A percentile compares a stretch with the other conserved stretches of the same genome.
phyloP scores from a whole-genome alignment of 2,888 invertebrate species.

The Anarsia innoxiella region DNA sequence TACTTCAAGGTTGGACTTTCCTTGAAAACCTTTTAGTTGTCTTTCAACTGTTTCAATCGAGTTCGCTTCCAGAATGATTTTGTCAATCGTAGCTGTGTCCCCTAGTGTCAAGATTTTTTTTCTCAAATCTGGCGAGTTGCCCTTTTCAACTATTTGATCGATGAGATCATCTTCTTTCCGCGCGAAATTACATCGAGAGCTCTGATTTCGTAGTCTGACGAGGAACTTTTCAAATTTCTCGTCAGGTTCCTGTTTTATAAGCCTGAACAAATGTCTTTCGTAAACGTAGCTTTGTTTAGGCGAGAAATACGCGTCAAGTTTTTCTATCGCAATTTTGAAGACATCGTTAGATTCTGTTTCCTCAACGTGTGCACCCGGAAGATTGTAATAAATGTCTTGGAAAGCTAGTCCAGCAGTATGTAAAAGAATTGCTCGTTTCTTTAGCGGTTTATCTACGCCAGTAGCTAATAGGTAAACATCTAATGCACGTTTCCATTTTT shows the following conservation, averaged over 20 bases:
- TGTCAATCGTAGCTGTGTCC: slow-evolving; percentile 16
- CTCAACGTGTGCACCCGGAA: slow-evolving; percentile 7
- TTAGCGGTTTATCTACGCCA: not conserved
- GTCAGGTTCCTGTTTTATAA: too few species aligned
- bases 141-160: slow-evolving; percentile 18
- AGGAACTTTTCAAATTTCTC: too few species aligned
- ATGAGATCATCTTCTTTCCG: slow-evolving; percentile 12
- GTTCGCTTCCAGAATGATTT: slow-evolving; percentile 21
- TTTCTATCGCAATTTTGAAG: too few species aligned
- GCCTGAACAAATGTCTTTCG: slow-evolving; percentile 3
- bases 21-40: slow-evolving; percentile 4
- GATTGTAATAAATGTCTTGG: too few species aligned
- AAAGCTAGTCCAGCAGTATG: slow-evolving; percentile 10
- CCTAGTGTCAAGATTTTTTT: slow-evolving; percentile 19
- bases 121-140: slow-evolving; percentile 11
- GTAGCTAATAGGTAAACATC: slow-evolving; percentile 2
- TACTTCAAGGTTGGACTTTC: not conserved
- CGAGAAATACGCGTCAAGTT: too few species aligned
- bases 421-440: slow-evolving; percentile 3
- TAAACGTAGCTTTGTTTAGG: slow-evolving; percentile 2
- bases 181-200: slow-evolving; percentile 15
- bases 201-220: slow-evolving; percentile 18
- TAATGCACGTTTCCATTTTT: too few species aligned
- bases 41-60: slow-evolving; percentile 18
- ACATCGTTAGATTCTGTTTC: too few species aligned